Evolutionary conservation across 2,797 vertebrate species (phyloP).

Genomic region (Fratercula arctica): DNA sequence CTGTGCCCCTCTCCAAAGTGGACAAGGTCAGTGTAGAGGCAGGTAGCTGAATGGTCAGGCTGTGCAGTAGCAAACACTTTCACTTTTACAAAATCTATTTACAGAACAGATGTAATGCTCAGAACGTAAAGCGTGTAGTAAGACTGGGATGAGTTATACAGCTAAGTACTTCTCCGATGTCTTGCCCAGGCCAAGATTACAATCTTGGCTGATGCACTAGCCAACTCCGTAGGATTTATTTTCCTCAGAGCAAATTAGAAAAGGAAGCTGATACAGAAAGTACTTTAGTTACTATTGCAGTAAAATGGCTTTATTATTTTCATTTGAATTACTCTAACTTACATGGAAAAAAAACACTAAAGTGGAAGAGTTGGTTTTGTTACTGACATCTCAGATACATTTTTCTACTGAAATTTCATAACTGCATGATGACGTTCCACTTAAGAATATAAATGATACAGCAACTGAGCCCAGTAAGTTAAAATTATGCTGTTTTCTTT

Average conservation of each 20-base stretch:
- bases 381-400: not conserved
- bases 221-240: not conserved
- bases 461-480: not conserved
- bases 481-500: not conserved
- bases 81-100: slow-evolving; percentile 57
- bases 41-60: not conserved
- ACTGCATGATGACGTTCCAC: not conserved
- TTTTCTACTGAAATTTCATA: not conserved
- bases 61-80: not conserved
- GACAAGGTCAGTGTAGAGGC: not conserved
- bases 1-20: not conserved
- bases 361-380: not conserved
- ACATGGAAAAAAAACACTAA: not conserved
- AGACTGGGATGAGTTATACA: not conserved
- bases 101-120: slow-evolving; percentile 70
- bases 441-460: not conserved
- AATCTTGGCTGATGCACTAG: not conserved
- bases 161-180: not conserved
- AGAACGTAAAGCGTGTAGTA: slow-evolving; percentile 61
- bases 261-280: not conserved
- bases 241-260: not conserved
- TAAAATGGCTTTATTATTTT: not conserved
- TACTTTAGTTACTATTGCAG: not conserved
- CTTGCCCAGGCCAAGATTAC: not conserved
- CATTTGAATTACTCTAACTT: not conserved